Conservation (phyloP, 1,140 invertebrate species). For the Eubasilissa regina region DNA sequence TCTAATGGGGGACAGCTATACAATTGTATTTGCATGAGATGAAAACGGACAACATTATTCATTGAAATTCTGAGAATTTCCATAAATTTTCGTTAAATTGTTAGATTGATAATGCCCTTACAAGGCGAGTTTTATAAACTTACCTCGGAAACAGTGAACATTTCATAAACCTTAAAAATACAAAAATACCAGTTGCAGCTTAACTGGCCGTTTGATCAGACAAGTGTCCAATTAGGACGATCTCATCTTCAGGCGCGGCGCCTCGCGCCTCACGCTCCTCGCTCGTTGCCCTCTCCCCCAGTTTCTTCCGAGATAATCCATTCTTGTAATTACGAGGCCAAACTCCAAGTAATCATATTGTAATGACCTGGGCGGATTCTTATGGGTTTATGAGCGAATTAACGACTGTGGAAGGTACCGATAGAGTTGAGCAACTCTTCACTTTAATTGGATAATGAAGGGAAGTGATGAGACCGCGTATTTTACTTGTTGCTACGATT, state of each 20-base stretch:
- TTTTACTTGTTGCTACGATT: constrained; percentile 39
- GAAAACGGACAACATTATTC: no score
- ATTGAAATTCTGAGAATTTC: no score
- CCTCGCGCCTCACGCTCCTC: no score
- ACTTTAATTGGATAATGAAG: constrained; percentile 42
- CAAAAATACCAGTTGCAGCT: neutral
- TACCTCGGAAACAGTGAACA: no score
- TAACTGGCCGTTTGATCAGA: constrained; percentile 8
- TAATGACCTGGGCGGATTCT: constrained; percentile 36
- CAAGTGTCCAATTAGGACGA: constrained; percentile 25
- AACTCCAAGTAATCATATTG: constrained; percentile 32
- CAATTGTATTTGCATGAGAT: no score
- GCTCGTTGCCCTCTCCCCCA: neutral
- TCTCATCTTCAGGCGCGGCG: neutral
- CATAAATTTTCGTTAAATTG: no score
- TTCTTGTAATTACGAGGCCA: constrained; percentile 41
- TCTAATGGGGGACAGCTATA: no score
- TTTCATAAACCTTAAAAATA: no score
- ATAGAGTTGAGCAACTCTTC: constrained; percentile 3
- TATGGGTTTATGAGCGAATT: constrained; percentile 38
- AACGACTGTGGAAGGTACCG: constrained; percentile 8
- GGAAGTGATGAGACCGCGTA: constrained; percentile 23
- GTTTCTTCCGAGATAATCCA: constrained; percentile 26
- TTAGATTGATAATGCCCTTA: no score
- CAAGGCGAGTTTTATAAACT: no score